These are phyloP conservation scores for Danio jaintianensis DNA, from an alignment of 2,797 vertebrate genomes.

Conservation along the genomic window DNA sequence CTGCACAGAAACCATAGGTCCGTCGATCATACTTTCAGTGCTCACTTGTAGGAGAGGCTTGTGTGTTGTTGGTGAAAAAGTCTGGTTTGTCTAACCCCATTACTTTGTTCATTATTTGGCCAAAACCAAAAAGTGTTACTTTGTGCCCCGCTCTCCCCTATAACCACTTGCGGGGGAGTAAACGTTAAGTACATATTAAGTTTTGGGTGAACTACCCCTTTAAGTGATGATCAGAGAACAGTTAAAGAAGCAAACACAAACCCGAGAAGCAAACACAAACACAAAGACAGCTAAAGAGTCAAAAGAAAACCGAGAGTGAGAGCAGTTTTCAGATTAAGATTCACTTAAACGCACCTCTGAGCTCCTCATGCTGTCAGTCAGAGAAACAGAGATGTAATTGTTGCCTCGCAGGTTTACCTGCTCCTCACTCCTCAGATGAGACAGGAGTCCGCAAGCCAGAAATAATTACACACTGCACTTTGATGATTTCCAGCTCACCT, in stretches of 20 bases:
- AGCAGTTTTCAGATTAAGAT: slow-evolving; percentile 17
- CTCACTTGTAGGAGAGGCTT: no score
- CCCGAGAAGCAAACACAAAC: slow-evolving; percentile 14
- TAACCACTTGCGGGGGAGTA: no score
- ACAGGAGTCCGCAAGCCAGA: slow-evolving; percentile 29
- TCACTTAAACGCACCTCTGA: slow-evolving; percentile 2
- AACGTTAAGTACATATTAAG: no score
- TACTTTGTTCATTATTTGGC: no score
- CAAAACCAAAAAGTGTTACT: no score
- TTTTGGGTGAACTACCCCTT: no score
- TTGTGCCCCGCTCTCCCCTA: no score
- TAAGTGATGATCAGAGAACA: background rate
- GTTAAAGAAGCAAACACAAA: background rate
- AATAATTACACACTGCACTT: slow-evolving; percentile 50
- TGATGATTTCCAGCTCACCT: slow-evolving; percentile 36
- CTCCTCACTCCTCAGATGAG: slow-evolving; percentile 28
- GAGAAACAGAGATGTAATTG: slow-evolving; percentile 9
- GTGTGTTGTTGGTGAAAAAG: no score
- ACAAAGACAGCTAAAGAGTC: background rate
- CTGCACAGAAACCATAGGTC: no score
- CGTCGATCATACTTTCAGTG: no score
- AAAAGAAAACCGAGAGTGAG: background rate
- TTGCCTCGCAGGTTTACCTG: slow-evolving; percentile 11
- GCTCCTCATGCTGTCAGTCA: background rate
- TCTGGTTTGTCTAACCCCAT: no score